These are phyloP conservation scores for Heliconius erato DNA, from an alignment of 2,888 invertebrate genomes.

Conservation along the genomic window DNA sequence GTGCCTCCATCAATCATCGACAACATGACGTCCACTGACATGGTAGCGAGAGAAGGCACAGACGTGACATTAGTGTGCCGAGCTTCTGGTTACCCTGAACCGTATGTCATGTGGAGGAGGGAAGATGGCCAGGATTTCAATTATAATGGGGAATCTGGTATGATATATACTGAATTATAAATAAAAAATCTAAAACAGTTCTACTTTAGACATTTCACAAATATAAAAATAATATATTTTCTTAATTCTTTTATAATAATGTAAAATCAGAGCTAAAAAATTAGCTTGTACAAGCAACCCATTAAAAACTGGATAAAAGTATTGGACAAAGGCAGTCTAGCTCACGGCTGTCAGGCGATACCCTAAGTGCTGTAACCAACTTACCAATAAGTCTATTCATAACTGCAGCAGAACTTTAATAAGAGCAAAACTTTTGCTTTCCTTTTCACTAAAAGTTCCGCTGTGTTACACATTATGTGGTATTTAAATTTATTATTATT, in stretches of 20 bases:
- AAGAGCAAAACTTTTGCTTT: slow-evolving; percentile 14
- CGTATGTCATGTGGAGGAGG: slow-evolving; percentile 96
- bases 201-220: neutral
- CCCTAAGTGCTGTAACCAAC: slow-evolving; percentile 19
- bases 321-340: slow-evolving; percentile 7
- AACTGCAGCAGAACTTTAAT: slow-evolving; percentile 9
- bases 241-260: neutral
- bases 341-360: slow-evolving; percentile 7
- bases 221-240: neutral
- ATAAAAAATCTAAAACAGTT: neutral
- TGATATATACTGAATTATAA: neutral
- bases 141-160: slow-evolving; percentile 95
- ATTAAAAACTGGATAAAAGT: neutral
- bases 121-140: slow-evolving; percentile 96
- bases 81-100: slow-evolving; percentile 95
- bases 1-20: slow-evolving; percentile 97
- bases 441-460: neutral
- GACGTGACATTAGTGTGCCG: slow-evolving; percentile 95
- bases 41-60: slow-evolving; percentile 95
- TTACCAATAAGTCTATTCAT: slow-evolving; percentile 15
- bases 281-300: neutral
- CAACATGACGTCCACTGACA: slow-evolving; percentile 95
- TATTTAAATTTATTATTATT: slow-evolving; percentile 20
- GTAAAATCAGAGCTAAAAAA: neutral
- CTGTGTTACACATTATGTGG: neutral